These are phyloP conservation scores for Pampusana beccarii DNA, from an alignment of 2,113 vertebrate species.

Conservation along the genomic window DNA sequence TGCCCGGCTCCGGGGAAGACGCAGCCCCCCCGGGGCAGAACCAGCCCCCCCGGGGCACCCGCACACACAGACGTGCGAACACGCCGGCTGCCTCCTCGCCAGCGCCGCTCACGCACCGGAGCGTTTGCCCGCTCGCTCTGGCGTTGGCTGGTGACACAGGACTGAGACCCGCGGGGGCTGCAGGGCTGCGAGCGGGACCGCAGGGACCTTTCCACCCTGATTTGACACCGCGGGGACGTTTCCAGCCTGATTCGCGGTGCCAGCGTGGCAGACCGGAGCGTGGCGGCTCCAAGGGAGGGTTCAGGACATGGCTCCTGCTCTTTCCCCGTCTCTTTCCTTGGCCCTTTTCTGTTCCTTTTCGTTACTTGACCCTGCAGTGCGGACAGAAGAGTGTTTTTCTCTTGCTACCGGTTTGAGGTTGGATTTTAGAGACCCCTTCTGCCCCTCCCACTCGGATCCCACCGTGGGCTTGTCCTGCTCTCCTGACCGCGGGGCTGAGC, in stretches of 20 bases:
- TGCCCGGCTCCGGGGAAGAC: background rate
- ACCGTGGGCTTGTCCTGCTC: background rate
- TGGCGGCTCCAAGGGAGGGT: background rate
- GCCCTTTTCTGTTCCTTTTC: background rate
- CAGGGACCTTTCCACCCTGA: background rate
- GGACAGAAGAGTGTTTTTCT: constrained; percentile 33
- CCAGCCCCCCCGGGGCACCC: background rate
- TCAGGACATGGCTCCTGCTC: constrained; percentile 8
- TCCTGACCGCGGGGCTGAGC: background rate
- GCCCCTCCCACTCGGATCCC: background rate
- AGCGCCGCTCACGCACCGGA: background rate
- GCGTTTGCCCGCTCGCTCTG: background rate
- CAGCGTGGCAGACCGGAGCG: background rate
- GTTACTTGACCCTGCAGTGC: constrained; percentile 51
- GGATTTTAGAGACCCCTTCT: constrained; percentile 3
- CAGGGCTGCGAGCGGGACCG: background rate
- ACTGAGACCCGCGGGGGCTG: background rate
- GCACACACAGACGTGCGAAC: background rate
- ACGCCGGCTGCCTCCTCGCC: too few species aligned
- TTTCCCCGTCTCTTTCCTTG: background rate
- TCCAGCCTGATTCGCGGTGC: background rate
- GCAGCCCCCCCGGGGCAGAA: background rate
- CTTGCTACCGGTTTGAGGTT: constrained; percentile 2
- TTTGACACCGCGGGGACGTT: background rate
- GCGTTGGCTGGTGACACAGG: background rate